Conservation (phyloP, 2,888 invertebrate species). For the Dinocampus coccinellae region DNA sequence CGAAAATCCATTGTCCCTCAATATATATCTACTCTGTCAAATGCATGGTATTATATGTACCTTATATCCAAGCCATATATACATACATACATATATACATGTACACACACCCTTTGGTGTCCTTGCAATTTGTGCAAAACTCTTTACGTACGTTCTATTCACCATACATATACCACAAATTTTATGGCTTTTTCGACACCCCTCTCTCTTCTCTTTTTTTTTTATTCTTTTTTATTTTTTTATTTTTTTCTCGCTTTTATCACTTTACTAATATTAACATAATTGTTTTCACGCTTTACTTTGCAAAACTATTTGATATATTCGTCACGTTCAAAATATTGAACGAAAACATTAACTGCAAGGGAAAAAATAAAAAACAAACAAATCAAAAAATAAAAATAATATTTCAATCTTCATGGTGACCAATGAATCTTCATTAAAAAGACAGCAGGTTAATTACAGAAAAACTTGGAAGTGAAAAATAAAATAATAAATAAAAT, state of each 20-base stretch:
- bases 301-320: background rate
- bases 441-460: constrained; percentile 58
- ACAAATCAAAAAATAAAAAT: background rate
- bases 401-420: constrained; percentile 48
- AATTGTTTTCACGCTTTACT: background rate
- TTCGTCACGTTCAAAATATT: background rate
- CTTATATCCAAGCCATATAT: constrained; percentile 57
- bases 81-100: background rate
- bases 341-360: too few species aligned
- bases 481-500: background rate
- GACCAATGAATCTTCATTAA: constrained; percentile 64
- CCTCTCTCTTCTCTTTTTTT: background rate
- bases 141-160: constrained; percentile 10
- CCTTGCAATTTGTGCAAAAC: constrained; percentile 11
- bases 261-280: constrained; percentile 12
- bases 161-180: constrained; percentile 49
- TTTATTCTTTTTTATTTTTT: background rate
- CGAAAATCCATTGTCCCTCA: constrained; percentile 62
- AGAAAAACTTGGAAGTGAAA: constrained; percentile 37
- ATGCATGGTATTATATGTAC: constrained; percentile 58
- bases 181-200: constrained; percentile 61
- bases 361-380: background rate
- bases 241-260: background rate
- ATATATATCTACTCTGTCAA: constrained; percentile 66
- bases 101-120: constrained; percentile 56